Evolutionary conservation across 2,797 vertebrate genomes (phyloP).

Genomic region (Morus bassanus): DNA sequence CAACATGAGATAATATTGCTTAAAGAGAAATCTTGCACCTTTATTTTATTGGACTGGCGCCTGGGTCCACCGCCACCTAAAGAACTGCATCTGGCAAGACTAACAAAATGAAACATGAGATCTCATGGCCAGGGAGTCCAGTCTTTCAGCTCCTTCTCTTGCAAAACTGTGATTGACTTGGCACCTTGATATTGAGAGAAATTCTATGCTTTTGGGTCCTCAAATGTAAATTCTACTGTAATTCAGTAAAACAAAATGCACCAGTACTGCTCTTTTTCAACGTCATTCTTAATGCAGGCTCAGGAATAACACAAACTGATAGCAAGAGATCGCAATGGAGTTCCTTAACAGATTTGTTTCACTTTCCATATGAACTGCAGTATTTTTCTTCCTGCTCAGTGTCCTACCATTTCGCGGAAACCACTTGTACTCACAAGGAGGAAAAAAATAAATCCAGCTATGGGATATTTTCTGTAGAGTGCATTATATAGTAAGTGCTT

Average conservation of each 20-base stretch:
- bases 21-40: not conserved
- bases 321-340: not conserved
- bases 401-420: not conserved
- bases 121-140: not conserved
- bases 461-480: not conserved
- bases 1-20: not conserved
- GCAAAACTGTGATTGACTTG: not conserved
- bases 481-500: constrained; percentile 43
- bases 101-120: constrained; percentile 2
- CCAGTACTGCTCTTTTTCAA: not conserved
- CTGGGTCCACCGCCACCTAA: not conserved
- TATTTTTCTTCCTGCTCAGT: not conserved
- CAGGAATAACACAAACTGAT: not conserved
- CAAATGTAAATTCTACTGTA: not conserved
- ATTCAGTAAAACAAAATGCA: not conserved
- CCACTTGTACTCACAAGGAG: not conserved
- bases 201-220: not conserved
- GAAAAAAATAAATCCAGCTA: not conserved
- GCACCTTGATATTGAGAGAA: not conserved
- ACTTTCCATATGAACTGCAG: constrained; percentile 3
- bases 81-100: not conserved
- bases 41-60: not conserved
- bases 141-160: not conserved
- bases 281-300: not conserved
- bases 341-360: constrained; percentile 13